These are phyloP conservation scores for Drosophila crucigera DNA, from an alignment of 2,888 invertebrate genomes.

Conservation along the genomic window DNA sequence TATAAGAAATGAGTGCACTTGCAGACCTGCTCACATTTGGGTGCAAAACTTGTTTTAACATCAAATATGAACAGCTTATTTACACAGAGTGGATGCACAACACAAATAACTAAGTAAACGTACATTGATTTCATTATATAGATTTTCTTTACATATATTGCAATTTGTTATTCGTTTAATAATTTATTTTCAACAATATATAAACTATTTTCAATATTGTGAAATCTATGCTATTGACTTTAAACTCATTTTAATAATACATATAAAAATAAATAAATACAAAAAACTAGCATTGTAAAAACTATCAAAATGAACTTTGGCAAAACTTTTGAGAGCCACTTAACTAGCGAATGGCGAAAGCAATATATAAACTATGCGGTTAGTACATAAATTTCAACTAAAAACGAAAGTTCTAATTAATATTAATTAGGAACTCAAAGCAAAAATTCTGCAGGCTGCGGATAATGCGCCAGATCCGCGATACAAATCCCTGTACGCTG, in stretches of 20 bases:
- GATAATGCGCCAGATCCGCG: slow-evolving; percentile 90
- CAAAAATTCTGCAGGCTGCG: slow-evolving; percentile 93
- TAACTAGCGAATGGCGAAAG: slow-evolving; percentile 99
- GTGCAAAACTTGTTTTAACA: too few relatives aligned
- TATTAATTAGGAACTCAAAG: slow-evolving; percentile 89
- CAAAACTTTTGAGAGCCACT: slow-evolving; percentile 96
- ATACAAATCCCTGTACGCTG: slow-evolving; percentile 85
- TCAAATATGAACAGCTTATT: too few relatives aligned
- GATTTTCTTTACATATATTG: too few relatives aligned
- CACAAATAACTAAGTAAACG: too few relatives aligned
- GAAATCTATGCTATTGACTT: not conserved
- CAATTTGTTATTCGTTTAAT: too few relatives aligned
- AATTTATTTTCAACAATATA: too few relatives aligned
- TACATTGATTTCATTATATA: too few relatives aligned
- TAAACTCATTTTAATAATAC: not conserved
- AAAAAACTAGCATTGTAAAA: not conserved
- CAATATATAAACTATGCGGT: slow-evolving; percentile 95
- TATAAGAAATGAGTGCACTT: too few relatives aligned
- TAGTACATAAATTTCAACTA: slow-evolving; percentile 5
- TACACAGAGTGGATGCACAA: too few relatives aligned
- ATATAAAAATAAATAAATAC: not conserved
- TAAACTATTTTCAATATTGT: too few relatives aligned
- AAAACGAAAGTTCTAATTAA: not conserved
- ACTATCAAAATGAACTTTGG: slow-evolving; percentile 95
- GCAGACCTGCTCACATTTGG: too few relatives aligned